Base-by-base conservation (phyloP, 2,888 invertebrate species). In the Athetis lepigone region DNA sequence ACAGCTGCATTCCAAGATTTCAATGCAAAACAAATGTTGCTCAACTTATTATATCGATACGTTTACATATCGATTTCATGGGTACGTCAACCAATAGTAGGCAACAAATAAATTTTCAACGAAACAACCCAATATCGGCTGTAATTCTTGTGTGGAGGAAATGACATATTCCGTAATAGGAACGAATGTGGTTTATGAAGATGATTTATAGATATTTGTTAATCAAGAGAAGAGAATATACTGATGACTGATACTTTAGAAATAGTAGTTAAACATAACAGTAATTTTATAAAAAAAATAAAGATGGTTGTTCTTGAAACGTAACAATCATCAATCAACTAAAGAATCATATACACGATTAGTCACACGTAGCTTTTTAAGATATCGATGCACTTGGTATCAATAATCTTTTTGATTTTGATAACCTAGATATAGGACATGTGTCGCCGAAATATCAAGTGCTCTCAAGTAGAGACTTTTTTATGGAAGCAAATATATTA, bases 51-150 rank as follows among this genome's bases (percentile, higher is more conserved):
- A 66, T 63, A 78, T 74, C 67, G 54, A 74, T 71, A 55, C 63
- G 70, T 62, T 79, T 74, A 76, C 70, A 78, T 79, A 78, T 78
- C 79, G 74, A 71, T 78, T 78, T 66, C 79, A 76, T 54, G 50
- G 61, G 52, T 62, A 66, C 21, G 78, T 78, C 78, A 74, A 69
- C 23, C 50, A 64, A 71, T 58, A 64, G 52, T 47, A 23, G 42
- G 55, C 51, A 54, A 60, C 49, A 63, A 65, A 78, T 77, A 77
- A 66, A 79, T 71, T 68, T 45, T 64, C 37, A 55, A 77, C 36
- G 64, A 67, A 76, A 77, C 61, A 58, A 33, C 55, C 75, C 16
- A 79, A 74, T 79, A 77, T 71, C 25, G 50, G 47, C 46, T 50
- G 56, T 73, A 67, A 64, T 76, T 79, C 70, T 76, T 68, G 45